Evolutionary conservation across 2,797 vertebrate species (phyloP), one percentile per base, ranked within the genome.

Genomic region (Ispidina lecontei): DNA sequence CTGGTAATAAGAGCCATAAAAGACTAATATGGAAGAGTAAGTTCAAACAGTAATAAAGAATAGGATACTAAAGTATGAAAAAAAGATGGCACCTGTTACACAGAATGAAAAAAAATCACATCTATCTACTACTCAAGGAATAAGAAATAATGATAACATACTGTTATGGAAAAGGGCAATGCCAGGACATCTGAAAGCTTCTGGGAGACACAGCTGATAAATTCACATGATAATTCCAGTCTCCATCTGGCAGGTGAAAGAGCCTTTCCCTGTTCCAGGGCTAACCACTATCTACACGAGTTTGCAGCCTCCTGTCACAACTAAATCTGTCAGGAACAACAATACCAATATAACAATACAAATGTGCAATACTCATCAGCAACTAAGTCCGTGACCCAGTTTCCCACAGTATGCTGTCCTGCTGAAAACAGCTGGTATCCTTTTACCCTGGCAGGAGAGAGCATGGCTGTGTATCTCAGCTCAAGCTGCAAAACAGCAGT

Each of bases 1-100:
- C 76, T 95, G 73, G 79, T 78, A 92, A 86, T 41, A 87, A 81
- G 7, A 89, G 29, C 89, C 89, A 89, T 93, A 81, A 92, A 94
- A 91, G 77, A 63, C 8, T 64, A 93, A 93, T 29, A 82, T 44
- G 51, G 70, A 84, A 91, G 41, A 91, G 22, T 46, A 93, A 87
- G 28, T 86, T 87, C 18, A 84, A 91, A 93, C 87, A 76, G 35
- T 79, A 92, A 94, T 76, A 58, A 90, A 62, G 76, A 92, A 67
- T 29, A 91, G 92, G 80, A 70, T 77, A 73, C 5, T 18, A 35
- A 33, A 28, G 82, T 33, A 71, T 21, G 16, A 75, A 87, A 88
- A 51, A 37, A 89, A 70, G 31, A 67, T 35, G n/a, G 82, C 64
- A 91, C 87, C 74, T 92, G 56, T 76, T 88, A 62, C 41, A 84